Conservation (phyloP, 2,888 invertebrate genomes). For the Eudasyphora cyanicolor region DNA sequence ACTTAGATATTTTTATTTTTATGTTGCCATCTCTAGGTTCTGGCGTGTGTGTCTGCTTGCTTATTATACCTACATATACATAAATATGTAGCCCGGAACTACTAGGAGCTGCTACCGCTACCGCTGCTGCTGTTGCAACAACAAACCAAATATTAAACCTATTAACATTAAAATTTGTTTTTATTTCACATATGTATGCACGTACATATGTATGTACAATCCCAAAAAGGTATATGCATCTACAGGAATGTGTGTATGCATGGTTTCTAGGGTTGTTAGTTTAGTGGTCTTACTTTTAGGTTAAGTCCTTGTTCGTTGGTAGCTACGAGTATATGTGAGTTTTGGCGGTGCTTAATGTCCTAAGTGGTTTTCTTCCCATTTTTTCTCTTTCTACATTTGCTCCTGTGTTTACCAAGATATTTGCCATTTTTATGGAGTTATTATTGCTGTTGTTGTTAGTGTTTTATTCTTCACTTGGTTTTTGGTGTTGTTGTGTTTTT, state of each 20-base stretch:
- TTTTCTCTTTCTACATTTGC: no score
- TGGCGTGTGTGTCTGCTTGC: neutral
- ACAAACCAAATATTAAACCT: neutral
- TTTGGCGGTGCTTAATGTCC: neutral
- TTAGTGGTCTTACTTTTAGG: conserved; percentile 44
- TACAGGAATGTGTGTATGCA: neutral
- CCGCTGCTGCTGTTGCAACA: no score
- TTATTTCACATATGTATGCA: no score
- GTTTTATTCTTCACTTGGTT: neutral
- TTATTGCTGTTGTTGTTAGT: neutral
- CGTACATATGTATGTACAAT: no score
- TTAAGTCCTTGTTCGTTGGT: neutral
- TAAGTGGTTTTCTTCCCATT: neutral
- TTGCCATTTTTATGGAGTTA: neutral
- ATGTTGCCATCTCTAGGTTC: neutral
- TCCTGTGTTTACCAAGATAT: no score
- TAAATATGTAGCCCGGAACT: neutral
- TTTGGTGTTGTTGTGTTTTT: no score
- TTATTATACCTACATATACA: neutral
- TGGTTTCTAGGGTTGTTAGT: conserved; percentile 30
- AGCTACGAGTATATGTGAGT: no score
- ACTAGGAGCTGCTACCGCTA: no score
- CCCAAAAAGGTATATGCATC: neutral
- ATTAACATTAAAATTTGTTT: conserved; percentile 17
- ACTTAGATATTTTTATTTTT: neutral